Percentiles rank a stretch among this genome's conserved stretches.
Conservation (phyloP, 1,140 invertebrate genomes). For the Bombus sylvicola region DNA sequence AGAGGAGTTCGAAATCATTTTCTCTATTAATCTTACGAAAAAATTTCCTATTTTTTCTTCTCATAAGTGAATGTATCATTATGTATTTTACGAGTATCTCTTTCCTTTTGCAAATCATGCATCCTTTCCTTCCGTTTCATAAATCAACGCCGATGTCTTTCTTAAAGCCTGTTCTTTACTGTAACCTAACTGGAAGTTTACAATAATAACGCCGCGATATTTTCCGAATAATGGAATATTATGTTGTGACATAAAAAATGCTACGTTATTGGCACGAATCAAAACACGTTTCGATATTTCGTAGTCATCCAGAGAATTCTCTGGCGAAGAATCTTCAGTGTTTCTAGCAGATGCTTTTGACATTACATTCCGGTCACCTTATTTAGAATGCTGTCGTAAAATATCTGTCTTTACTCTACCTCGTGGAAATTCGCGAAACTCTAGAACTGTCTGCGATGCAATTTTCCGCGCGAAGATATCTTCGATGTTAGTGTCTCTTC, state of each 20-base stretch:
- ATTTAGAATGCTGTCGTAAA: conserved; percentile 9
- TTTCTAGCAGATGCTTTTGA: background rate
- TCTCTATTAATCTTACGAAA: background rate
- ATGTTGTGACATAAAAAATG: background rate
- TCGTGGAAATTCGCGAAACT: conserved; percentile 4
- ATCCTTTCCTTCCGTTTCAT: too few relatives aligned
- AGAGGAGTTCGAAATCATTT: background rate
- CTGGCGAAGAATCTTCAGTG: background rate
- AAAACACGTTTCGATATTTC: background rate
- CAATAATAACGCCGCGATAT: background rate
- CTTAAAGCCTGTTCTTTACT: too few relatives aligned
- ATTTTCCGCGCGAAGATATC: background rate
- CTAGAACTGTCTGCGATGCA: background rate
- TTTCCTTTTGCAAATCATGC: too few relatives aligned
- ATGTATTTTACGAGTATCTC: too few relatives aligned
- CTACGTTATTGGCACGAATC: background rate
- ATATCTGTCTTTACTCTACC: background rate
- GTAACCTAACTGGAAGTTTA: too few relatives aligned
- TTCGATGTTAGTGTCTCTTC: background rate
- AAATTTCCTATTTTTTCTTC: background rate
- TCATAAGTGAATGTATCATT: background rate
- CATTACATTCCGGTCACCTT: conserved; percentile 17
- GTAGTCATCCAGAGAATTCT: background rate
- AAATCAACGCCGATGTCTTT: too few relatives aligned
- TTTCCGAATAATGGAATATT: background rate